Percentiles rank a stretch among this genome's conserved stretches.
phyloP scores from a whole-genome alignment of 2,888 invertebrate species.

The Hyposoter dolosus region DNA sequence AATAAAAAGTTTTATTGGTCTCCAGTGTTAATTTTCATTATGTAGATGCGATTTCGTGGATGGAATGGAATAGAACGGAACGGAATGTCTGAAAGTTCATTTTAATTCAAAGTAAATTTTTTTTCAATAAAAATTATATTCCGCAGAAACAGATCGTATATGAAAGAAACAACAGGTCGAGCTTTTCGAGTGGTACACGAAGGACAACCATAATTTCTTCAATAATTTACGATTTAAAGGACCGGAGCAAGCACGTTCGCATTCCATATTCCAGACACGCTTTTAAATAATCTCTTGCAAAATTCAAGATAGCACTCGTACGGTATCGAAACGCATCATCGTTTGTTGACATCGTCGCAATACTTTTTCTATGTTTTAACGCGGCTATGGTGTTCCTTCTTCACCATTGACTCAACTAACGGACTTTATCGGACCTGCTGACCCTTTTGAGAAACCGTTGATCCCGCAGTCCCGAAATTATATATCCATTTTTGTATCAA shows the following conservation, averaged over 20 bases:
- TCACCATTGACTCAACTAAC: slow-evolving; percentile 25
- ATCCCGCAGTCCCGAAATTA: slow-evolving; percentile 12
- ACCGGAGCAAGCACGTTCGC: slow-evolving; percentile 16
- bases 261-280: slow-evolving; percentile 42
- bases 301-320: slow-evolving; percentile 49
- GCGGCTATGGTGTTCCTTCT: neutral
- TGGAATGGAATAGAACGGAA: neutral
- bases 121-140: neutral
- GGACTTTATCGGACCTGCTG: neutral
- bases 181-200: neutral
- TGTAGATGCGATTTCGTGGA: neutral
- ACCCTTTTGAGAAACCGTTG: slow-evolving; percentile 33
- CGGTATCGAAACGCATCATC: slow-evolving; percentile 27
- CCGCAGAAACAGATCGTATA: neutral
- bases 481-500: slow-evolving; percentile 1
- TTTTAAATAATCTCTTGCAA: slow-evolving; percentile 56
- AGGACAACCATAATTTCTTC: neutral
- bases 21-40: neutral
- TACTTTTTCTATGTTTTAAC: slow-evolving; percentile 10
- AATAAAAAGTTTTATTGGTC: neutral
- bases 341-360: slow-evolving; percentile 47
- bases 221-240: slow-evolving; percentile 31
- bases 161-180: neutral
- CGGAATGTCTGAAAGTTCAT: neutral
- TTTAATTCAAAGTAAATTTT: neutral